Base-by-base conservation (phyloP, 1,140 invertebrate species). In the Rhyzopertha dominica region DNA sequence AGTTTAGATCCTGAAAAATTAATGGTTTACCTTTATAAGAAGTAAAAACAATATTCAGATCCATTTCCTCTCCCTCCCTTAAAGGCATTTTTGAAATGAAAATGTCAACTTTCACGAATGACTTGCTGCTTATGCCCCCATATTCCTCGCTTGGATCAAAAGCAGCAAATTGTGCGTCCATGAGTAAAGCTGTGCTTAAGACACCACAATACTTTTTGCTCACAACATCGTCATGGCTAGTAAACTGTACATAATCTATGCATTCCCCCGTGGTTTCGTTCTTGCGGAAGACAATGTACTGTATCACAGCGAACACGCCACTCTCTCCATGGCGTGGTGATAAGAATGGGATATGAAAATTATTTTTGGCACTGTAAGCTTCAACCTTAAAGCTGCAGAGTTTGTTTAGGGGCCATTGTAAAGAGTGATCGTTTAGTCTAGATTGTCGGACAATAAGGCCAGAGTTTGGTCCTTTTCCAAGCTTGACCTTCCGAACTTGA, bases 41-140 rank as follows among this genome's bases (percentile, higher is more conserved):
- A 28, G 46, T 48, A 29, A 36, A 48, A 37, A 48, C 40, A 37
- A 48, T 48, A n/a, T 36, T 16, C 35, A 48, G 26, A 7, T 29
- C 28, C n/a, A 28, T 30, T 5, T 12, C 20, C 36, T 32, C n/a
- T 14, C 25, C 22, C 13, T 32, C 12, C 14, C 8, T 28, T 43
- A 48, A 43, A 16, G 12, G 12, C 31, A 37, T 18, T 22, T 37
- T 43, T 8, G 38, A 36, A 29, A 48, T 48, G 38, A 35, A 36
- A 35, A 48, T 28, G 30, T 10, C 8, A 24, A 41, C 31, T 23
- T 36, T 19, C 16, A 48, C 19, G 12, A n/a, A 18, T 14, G 9
- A 9, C 13, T 13, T 13, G 16, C 20, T 22, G n/a, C 22, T 42
- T 2, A 43, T 25, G 18, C 24, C 32, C 31, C 20, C 26, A 31